Conservation (phyloP, 2,888 invertebrate genomes). For the Deroplatys truncata region DNA sequence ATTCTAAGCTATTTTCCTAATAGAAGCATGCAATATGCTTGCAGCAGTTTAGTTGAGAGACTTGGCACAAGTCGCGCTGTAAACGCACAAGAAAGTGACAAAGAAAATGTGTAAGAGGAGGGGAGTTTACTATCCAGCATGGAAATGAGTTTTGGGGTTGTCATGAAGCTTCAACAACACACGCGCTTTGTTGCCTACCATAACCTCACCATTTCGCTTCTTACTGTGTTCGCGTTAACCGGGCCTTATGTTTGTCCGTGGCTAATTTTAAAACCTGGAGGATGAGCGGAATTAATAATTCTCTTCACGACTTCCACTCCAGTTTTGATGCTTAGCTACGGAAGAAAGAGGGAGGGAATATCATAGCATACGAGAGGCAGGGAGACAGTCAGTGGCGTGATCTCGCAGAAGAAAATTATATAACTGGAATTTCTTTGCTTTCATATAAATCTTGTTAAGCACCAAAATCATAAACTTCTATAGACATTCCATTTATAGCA, state of each 20-base stretch:
- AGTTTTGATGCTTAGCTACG: conserved; percentile 19
- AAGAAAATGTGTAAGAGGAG: conserved; percentile 13
- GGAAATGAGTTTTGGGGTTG: conserved; percentile 26
- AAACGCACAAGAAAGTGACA: background rate
- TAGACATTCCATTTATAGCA: too few species aligned
- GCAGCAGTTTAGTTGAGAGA: background rate
- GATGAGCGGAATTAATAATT: conserved; percentile 27
- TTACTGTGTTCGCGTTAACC: conserved; percentile 12
- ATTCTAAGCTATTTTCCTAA: too few species aligned
- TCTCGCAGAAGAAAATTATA: background rate
- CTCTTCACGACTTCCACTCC: conserved; percentile 18
- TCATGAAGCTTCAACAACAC: conserved; percentile 16
- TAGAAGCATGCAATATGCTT: background rate
- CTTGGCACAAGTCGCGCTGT: background rate
- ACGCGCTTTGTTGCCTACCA: background rate
- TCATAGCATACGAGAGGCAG: background rate
- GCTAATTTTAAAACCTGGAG: conserved; percentile 22
- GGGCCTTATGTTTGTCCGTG: conserved; percentile 24
- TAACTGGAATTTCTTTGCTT: too few species aligned
- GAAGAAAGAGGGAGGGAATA: background rate
- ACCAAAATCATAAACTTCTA: too few species aligned
- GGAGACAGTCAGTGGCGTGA: background rate
- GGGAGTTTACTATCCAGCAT: conserved; percentile 18
- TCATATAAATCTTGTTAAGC: too few species aligned
- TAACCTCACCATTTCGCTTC: background rate